These are phyloP conservation scores for Sebastes minor DNA, from an alignment of 2,797 vertebrate genomes.

Conservation along the genomic window DNA sequence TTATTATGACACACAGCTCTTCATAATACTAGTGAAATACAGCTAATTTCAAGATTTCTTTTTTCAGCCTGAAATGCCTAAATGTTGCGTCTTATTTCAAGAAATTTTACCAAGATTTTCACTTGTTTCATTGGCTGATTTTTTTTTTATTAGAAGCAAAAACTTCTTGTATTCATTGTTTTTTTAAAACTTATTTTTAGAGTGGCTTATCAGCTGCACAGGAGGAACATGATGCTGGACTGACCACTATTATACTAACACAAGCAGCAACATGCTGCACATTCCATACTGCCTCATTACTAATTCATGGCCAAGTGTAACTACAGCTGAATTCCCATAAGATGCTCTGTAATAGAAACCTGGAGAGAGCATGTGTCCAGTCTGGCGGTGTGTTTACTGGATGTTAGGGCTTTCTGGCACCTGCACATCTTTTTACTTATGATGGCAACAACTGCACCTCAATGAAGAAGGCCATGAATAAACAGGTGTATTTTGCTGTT, in stretches of 20 bases:
- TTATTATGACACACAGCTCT: too few relatives aligned
- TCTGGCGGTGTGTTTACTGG: background rate
- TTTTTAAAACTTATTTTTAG: too few relatives aligned
- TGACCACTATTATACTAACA: slow-evolving; percentile 3
- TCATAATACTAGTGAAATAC: too few relatives aligned
- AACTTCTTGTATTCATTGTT: background rate
- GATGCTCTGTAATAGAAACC: slow-evolving; percentile 25
- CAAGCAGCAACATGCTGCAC: slow-evolving; percentile 18
- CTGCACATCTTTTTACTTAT: background rate
- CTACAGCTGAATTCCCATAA: slow-evolving; percentile 48
- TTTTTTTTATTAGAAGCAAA: background rate
- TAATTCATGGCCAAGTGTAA: slow-evolving; percentile 63
- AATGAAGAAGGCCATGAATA: background rate
- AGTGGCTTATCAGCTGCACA: slow-evolving; percentile 1
- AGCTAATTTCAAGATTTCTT: too few relatives aligned
- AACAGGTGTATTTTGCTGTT: background rate
- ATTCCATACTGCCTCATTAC: slow-evolving; percentile 54
- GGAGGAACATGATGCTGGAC: slow-evolving; percentile 15
- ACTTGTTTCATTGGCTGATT: background rate
- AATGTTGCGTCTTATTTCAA: background rate
- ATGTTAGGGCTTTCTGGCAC: background rate
- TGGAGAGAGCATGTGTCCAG: background rate
- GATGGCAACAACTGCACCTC: background rate
- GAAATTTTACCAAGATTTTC: background rate
- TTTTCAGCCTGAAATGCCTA: background rate